Evolutionary conservation across 2,888 invertebrate species (phyloP).

Genomic region (Cynaeus angustus): DNA sequence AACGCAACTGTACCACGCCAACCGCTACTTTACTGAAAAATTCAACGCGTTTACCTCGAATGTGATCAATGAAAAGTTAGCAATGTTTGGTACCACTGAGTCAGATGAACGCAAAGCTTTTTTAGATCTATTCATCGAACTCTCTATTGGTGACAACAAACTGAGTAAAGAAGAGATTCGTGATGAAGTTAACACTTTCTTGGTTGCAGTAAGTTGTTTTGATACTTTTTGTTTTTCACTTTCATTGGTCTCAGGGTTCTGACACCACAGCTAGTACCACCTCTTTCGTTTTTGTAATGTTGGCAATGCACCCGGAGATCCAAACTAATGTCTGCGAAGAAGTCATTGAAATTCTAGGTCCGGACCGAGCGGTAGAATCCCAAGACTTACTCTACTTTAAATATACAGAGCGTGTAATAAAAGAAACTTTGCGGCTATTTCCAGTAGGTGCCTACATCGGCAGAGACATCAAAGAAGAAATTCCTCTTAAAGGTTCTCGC

Average conservation of each 20-base stretch:
- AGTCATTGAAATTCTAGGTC: conserved; percentile 43
- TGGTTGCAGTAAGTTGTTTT: conserved; percentile 48
- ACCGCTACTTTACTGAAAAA: not conserved
- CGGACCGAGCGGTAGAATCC: conserved; percentile 21
- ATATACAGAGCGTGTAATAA: conserved; percentile 51
- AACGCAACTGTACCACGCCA: conserved; percentile 5
- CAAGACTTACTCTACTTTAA: conserved; percentile 45
- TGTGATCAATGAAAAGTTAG: not conserved
- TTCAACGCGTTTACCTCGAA: not conserved
- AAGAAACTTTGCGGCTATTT: conserved; percentile 51
- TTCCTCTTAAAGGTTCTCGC: conserved; percentile 47
- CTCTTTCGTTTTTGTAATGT: conserved; percentile 49
- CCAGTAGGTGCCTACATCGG: conserved; percentile 44
- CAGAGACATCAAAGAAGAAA: conserved; percentile 38
- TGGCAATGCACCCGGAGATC: conserved; percentile 50
- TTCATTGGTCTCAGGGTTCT: conserved; percentile 44
- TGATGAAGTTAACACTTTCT: conserved; percentile 52
- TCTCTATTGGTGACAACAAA: conserved; percentile 2
- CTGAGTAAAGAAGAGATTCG: conserved; percentile 47
- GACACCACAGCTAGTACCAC: conserved; percentile 46
- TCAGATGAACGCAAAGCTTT: not conserved
- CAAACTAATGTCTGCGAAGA: conserved; percentile 51
- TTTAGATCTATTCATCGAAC: conserved; percentile 10
- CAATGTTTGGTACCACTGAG: not conserved
- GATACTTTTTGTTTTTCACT: conserved; percentile 8